phyloP scores from a whole-genome alignment of 1,140 invertebrate species.

The Thaumetopoea pityocampa region DNA sequence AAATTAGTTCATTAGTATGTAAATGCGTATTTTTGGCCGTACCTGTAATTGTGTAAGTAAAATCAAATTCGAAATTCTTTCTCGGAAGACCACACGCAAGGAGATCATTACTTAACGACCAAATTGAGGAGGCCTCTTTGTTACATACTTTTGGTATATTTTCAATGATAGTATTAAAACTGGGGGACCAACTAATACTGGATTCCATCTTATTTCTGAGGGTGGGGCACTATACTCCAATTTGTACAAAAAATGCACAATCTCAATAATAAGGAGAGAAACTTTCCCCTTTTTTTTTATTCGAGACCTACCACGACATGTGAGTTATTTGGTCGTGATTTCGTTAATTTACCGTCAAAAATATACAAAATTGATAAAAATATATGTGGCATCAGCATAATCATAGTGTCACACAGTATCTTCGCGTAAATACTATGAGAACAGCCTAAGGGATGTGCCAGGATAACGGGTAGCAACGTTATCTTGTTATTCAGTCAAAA shows the following conservation, averaged over 20 bases:
- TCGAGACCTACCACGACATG: slow-evolving; percentile 24
- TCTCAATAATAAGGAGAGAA: slow-evolving; percentile 25
- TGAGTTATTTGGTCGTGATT: slow-evolving; percentile 6
- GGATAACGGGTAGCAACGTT: too few species aligned
- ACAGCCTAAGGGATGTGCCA: too few species aligned
- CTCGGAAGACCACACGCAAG: slow-evolving; percentile 39
- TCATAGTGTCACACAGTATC: too few species aligned
- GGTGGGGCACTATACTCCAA: slow-evolving; percentile 31
- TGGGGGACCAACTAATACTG: slow-evolving; percentile 19
- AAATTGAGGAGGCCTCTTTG: slow-evolving; percentile 19
- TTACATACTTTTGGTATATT: slow-evolving; percentile 16
- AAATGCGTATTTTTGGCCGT: slow-evolving; percentile 26
- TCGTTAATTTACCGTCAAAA: not conserved
- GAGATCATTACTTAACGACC: slow-evolving; percentile 33
- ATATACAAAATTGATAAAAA: too few species aligned
- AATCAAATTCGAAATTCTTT: slow-evolving; percentile 31
- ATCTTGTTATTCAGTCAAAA: too few species aligned
- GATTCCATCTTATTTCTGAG: slow-evolving; percentile 29
- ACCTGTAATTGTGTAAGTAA: slow-evolving; percentile 30
- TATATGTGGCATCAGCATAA: too few species aligned
- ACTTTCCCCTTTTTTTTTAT: slow-evolving; percentile 24
- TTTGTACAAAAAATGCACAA: slow-evolving; percentile 24
- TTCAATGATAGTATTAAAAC: slow-evolving; percentile 7
- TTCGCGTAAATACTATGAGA: too few species aligned
- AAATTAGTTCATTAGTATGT: slow-evolving; percentile 39